phyloP scores from a whole-genome alignment of 2,113 vertebrate genomes.

The Semnornis frantzii region DNA sequence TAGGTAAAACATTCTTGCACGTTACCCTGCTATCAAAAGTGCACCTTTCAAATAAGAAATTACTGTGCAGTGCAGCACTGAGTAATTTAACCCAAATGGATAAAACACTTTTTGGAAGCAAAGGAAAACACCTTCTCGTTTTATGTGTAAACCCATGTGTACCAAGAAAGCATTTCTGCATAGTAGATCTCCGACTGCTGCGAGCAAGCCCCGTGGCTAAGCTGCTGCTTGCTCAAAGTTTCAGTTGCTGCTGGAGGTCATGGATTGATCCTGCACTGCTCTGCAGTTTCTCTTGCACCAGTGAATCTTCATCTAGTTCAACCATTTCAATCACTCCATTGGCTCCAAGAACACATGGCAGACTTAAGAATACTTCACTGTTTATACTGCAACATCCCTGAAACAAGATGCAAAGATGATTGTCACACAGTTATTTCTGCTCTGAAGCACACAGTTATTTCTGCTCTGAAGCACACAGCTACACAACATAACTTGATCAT shows the following conservation, averaged over 20 bases:
- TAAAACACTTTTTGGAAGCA: not conserved
- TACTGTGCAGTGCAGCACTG: not conserved
- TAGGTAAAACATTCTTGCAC: not conserved
- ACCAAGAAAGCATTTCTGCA: not conserved
- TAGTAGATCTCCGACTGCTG: not conserved
- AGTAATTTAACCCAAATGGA: not conserved
- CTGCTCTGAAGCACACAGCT: not conserved
- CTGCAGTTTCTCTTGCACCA: constrained; percentile 78
- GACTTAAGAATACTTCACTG: constrained; percentile 91
- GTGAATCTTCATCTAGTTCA: constrained; percentile 75
- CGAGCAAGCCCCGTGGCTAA: not conserved
- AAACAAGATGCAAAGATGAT: not conserved
- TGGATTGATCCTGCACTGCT: constrained; percentile 81
- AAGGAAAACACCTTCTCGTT: not conserved
- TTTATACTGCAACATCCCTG: constrained; percentile 87
- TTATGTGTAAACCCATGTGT: not conserved
- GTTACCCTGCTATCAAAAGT: not conserved
- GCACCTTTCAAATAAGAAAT: not conserved
- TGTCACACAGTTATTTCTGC: not conserved
- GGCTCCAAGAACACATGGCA: constrained; percentile 87
- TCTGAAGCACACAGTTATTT: not conserved
- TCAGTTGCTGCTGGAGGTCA: constrained; percentile 85
- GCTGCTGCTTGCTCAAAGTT: constrained; percentile 73
- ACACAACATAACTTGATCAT: not conserved
- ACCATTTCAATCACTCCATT: constrained; percentile 82